Base-by-base conservation (phyloP, 1,140 invertebrate species). In the Apocrypta bakeri region DNA sequence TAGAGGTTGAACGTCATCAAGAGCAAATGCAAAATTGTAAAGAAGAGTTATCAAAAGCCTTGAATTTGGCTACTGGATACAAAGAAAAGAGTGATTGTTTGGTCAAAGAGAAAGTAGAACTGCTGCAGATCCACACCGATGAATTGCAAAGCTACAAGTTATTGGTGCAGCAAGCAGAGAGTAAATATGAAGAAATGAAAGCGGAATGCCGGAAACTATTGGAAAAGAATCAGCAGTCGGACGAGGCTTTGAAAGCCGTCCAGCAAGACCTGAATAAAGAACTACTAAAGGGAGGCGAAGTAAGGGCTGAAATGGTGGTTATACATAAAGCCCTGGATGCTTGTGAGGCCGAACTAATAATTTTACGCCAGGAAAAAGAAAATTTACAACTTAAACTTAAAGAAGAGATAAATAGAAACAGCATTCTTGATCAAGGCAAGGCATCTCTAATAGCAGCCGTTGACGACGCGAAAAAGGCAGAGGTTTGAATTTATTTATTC, bases 11-110 rank as follows among this genome's bases (percentile, higher is more conserved):
- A 2, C 86, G 88, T 72, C 84, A 88, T 63, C 87, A 91, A 68
- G 79, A 83, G 91, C 94, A 94, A 93, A 92, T 94, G 4, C 92
- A 92, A 83, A 93, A 94, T 64, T 93, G 93, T 86, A 95, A 96
- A 90, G 90, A 92, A 14, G 95, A 96, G 92, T 88, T 95, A 3
- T 94, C 94, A 33, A 94, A 95, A 92, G 93, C 94, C 63, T 88
- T 95, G 73, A 94, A 94, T 86, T 86, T 95, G 29, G 94, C 94
- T 7, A 93, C 95, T 42, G 94, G 94, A 17, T 95, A 94, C 86
- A 94, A 95, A 91, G 94, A 95, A 75, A 95, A 96, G 89, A 93
- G 91, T 81, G 94, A 95, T 84, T 86, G 85, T 77, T 83, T 93
- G n/a, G 86, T 93, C 4, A 93, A 92, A 84, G 92, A 93, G 69